These are phyloP conservation scores for Lasiommata megera DNA, from an alignment of 2,888 invertebrate genomes.

Conservation along the genomic window DNA sequence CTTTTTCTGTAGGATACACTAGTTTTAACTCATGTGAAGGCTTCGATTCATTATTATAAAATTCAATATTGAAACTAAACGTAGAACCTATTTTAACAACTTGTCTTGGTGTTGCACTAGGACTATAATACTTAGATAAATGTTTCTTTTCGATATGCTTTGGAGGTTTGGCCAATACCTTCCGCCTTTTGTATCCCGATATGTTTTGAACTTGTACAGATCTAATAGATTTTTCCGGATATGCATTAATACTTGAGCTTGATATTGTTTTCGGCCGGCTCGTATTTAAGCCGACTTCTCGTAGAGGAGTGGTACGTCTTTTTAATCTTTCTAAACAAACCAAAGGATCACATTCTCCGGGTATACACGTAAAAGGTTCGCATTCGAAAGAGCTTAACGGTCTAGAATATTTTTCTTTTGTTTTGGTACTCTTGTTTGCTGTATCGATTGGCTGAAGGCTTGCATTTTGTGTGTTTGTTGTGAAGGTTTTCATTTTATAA, in stretches of 20 bases:
- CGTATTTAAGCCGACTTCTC: slow-evolving; percentile 15
- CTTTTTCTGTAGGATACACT: slow-evolving; percentile 6
- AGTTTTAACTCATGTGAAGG: neutral
- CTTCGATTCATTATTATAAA: slow-evolving; percentile 32
- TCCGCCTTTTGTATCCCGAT: slow-evolving; percentile 9
- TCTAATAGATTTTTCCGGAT: slow-evolving; percentile 18
- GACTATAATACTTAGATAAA: neutral
- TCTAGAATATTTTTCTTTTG: slow-evolving; percentile 15
- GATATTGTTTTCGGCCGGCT: slow-evolving; percentile 2
- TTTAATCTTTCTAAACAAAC: slow-evolving; percentile 42
- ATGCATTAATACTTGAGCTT: slow-evolving; percentile 15
- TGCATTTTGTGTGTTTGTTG: slow-evolving; percentile 14
- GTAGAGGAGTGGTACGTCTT: slow-evolving; percentile 19
- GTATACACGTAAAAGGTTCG: slow-evolving; percentile 37
- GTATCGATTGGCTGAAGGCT: slow-evolving; percentile 2
- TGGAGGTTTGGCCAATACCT: neutral
- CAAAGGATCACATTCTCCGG: slow-evolving; percentile 34
- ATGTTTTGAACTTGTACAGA: slow-evolving; percentile 15
- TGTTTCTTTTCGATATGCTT: neutral
- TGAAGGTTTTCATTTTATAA: slow-evolving; percentile 15
- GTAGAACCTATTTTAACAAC: slow-evolving; percentile 36
- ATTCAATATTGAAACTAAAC: slow-evolving; percentile 36
- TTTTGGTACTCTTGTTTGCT: slow-evolving; percentile 24
- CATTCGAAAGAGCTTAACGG: slow-evolving; percentile 34
- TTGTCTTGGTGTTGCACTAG: slow-evolving; percentile 17